Base-by-base conservation (phyloP, 2,888 invertebrate genomes). In the Neria commutata region DNA sequence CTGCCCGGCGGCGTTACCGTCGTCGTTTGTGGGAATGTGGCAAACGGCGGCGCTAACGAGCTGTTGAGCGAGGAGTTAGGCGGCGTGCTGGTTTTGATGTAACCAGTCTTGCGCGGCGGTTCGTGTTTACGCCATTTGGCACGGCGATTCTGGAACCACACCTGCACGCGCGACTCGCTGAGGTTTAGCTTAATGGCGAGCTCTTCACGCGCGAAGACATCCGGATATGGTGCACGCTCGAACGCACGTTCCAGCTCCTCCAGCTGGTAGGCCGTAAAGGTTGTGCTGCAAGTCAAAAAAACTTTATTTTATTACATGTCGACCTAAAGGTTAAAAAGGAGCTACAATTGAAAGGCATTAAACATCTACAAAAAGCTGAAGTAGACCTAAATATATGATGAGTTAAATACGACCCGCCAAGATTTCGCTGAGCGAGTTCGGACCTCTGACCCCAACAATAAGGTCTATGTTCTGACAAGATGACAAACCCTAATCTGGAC, bases 51-150 rank as follows among this genome's bases (percentile, higher is more conserved):
- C 1, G 78, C 80, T 56, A 81, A 58, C 1, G 79, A 68, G 49
- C 76, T 68, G 55, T 77, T 70, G 46, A 75, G 54, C 0, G 74
- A 60, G 0, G 76, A 71, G 46, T 86, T 87, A 2, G 90, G 88
- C 68, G 88, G 88, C 1, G 89, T 89, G 71, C 86, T 88, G 2
- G 89, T 87, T 57, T 88, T 88, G 73, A 91, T 86, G 84, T 89
- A 89, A 33, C 90, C 92, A 0, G 92, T 93, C 82, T 95, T 95
- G 34, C 95, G 86, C 0, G 95, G 95, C 1, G 95, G 95, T 77
- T 95, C 95, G 34, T 95, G 88, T 78, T 95, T 95, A 49, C 95
- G 87, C 95, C 95, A 95, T 80, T 95, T 95, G 14, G 95, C 95
- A 64, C 95, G 86, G 63, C 95, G 86, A 78, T 95, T 95, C 65